Conservation (phyloP, 2,888 invertebrate species). For the Clunio marinus region DNA sequence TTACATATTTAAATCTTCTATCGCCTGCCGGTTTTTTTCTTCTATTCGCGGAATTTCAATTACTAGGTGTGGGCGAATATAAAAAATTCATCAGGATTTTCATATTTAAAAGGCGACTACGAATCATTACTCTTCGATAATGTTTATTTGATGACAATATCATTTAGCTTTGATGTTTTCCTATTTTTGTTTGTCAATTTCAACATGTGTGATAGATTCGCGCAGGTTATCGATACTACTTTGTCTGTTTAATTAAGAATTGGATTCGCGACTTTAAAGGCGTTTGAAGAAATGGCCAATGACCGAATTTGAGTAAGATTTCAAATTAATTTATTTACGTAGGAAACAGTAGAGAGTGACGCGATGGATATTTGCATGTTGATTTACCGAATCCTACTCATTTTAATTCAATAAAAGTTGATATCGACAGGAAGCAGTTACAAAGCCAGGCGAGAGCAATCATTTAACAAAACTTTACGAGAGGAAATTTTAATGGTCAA, state of each 20-base stretch:
- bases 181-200: too few relatives aligned
- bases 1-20: too few relatives aligned
- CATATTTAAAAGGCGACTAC: not conserved
- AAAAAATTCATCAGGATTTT: not conserved
- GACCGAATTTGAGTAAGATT: too few relatives aligned
- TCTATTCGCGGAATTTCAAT: too few relatives aligned
- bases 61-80: not conserved
- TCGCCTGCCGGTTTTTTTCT: not conserved
- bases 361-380: not conserved
- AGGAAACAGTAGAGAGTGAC: not conserved
- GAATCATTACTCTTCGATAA: too few relatives aligned
- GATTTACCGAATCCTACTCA: not conserved
- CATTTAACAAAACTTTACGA: not conserved
- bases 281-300: too few relatives aligned
- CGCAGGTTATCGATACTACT: too few relatives aligned
- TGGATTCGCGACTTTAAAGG: too few relatives aligned
- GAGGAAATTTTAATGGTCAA: not conserved
- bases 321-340: not conserved
- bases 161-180: too few relatives aligned
- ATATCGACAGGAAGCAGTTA: slow-evolving; percentile 10
- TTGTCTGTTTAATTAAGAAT: too few relatives aligned
- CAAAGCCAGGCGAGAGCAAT: not conserved
- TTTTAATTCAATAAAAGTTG: slow-evolving; percentile 5
- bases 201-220: too few relatives aligned
- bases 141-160: too few relatives aligned